Evolutionary conservation across 2,888 invertebrate genomes (phyloP).

Genomic region (Hipparchia sbordonii): DNA sequence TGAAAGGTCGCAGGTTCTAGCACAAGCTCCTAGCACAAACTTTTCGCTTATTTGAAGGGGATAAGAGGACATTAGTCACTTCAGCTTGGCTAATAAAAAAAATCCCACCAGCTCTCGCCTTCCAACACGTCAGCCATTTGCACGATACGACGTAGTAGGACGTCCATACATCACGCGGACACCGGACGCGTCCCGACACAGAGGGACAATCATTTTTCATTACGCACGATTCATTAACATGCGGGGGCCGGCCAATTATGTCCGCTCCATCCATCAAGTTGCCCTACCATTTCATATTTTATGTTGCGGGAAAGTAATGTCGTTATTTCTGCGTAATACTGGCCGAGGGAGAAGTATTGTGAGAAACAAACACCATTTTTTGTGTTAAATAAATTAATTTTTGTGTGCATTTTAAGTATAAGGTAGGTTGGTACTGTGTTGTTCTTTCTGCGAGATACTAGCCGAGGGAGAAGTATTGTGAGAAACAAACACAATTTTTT

Average conservation of each 20-base stretch:
- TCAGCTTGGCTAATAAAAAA: no score
- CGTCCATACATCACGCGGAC: constrained; percentile 58
- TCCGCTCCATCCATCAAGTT: constrained; percentile 73
- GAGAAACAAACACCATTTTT: background rate
- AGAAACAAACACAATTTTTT: no score
- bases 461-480: no score
- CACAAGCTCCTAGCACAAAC: no score
- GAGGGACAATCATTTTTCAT: constrained; percentile 75
- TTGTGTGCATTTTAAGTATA: background rate
- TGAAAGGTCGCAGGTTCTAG: no score
- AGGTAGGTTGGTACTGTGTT: no score
- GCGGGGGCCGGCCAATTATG: constrained; percentile 75
- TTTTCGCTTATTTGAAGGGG: no score
- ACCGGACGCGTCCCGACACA: constrained; percentile 54
- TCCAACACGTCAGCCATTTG: constrained; percentile 51
- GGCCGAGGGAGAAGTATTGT: background rate
- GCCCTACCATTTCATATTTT: constrained; percentile 70
- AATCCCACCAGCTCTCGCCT: background rate
- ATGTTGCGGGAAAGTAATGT: constrained; percentile 45
- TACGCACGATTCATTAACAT: constrained; percentile 79
- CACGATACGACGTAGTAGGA: constrained; percentile 57
- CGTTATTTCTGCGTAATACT: background rate
- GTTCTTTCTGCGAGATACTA: no score
- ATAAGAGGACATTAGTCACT: no score
- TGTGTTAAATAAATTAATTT: background rate